A percentile compares a stretch with the other conserved stretches of the same genome.
phyloP scores from a whole-genome alignment of 2,797 vertebrate species.

The Phoebastria nigripes region DNA sequence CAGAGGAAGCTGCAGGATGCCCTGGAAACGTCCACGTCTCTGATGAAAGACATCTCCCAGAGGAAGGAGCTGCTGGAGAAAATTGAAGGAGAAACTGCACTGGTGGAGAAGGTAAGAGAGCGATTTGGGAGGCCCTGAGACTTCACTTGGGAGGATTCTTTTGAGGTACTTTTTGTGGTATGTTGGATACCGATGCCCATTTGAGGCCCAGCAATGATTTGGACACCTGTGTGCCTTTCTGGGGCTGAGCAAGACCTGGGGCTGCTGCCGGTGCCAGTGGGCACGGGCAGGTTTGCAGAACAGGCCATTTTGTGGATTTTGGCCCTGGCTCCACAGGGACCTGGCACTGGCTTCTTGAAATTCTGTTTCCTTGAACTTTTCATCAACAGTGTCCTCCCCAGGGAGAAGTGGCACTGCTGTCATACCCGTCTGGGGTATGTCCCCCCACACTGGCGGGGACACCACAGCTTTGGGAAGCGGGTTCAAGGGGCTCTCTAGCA shows the following conservation, averaged over 20 bases:
- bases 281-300: neutral
- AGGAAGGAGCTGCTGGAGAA: slow-evolving; percentile 72
- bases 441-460: neutral
- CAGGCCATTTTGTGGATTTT: neutral
- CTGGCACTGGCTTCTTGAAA: neutral
- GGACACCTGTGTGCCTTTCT: neutral
- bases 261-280: neutral
- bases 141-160: neutral
- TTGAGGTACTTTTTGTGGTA: neutral
- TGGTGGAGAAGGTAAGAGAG: slow-evolving; percentile 73
- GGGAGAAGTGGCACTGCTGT: neutral
- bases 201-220: neutral
- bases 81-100: slow-evolving; percentile 65
- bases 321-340: neutral
- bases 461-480: neutral
- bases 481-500: neutral
- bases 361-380: neutral
- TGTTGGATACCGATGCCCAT: neutral
- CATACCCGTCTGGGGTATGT: neutral
- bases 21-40: slow-evolving; percentile 11
- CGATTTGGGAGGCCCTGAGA: neutral
- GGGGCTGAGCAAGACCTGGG: neutral
- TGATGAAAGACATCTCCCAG: slow-evolving; percentile 68
- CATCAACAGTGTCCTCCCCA: neutral
- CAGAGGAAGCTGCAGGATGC: slow-evolving; percentile 74